Evolutionary conservation across 1,140 invertebrate genomes (phyloP).

Genomic region (Homalodisca vitripennis): DNA sequence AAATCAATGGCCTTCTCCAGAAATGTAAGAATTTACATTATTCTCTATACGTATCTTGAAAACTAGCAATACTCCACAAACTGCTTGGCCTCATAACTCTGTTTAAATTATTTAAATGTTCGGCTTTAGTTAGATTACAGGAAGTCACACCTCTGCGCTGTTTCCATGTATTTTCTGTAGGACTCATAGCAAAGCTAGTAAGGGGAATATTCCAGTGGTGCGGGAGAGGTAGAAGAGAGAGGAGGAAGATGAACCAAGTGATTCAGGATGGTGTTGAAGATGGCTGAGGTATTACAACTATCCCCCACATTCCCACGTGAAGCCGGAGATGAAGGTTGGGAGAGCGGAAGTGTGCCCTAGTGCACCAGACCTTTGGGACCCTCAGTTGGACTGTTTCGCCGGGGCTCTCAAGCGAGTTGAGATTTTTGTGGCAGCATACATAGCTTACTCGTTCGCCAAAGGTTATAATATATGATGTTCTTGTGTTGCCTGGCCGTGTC

Average conservation of each 20-base stretch:
- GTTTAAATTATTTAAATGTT: no score
- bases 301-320: constrained; percentile 48
- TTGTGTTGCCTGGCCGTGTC: no score
- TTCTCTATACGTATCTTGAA: no score
- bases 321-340: constrained; percentile 42
- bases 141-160: no score
- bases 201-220: constrained; percentile 55
- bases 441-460: constrained; percentile 48
- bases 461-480: constrained; percentile 47
- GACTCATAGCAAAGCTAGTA: constrained; percentile 40
- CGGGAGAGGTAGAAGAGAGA: constrained; percentile 56
- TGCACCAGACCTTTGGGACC: constrained; percentile 50
- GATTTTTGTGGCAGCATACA: constrained; percentile 48
- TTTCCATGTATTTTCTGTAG: constrained; percentile 38
- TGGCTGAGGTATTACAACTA: constrained; percentile 52
- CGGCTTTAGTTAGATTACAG: no score
- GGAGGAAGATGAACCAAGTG: no score
- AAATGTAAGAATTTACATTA: no score
- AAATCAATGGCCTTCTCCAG: no score
- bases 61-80: no score
- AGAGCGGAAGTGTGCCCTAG: no score
- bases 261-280: constrained; percentile 54
- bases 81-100: no score
- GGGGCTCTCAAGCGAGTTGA: constrained; percentile 48
- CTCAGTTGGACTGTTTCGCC: constrained; percentile 49